A percentile compares a stretch with the other conserved stretches of the same genome.
These are phyloP conservation scores for Trochalopteron elliotii DNA, from an alignment of 2,113 vertebrate genomes.

Conservation along the genomic window DNA sequence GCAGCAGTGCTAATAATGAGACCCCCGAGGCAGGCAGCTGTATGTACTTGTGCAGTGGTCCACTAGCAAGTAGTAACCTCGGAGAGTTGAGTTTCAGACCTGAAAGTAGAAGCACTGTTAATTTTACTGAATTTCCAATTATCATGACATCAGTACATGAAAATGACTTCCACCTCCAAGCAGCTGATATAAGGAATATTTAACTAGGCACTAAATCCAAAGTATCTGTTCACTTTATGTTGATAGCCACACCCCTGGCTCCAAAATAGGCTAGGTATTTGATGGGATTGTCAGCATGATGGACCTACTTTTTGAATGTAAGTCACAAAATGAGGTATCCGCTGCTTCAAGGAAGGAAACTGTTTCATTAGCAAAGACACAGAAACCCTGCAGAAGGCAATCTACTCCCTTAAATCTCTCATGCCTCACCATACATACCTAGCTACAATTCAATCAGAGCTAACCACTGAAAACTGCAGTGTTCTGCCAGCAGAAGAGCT, in stretches of 20 bases:
- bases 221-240: background rate
- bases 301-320: rapidly evolving
- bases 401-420: background rate
- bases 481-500: background rate
- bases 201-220: background rate
- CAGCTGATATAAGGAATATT: background rate
- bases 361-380: background rate
- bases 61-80: background rate
- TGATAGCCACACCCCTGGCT: background rate
- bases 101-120: background rate
- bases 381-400: background rate
- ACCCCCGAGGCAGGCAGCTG: background rate
- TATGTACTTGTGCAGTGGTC: background rate
- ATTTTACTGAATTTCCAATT: background rate
- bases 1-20: background rate
- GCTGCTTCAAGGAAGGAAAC: background rate
- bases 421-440: background rate
- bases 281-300: background rate
- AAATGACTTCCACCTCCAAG: background rate
- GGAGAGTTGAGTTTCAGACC: background rate
- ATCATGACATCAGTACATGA: background rate
- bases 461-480: background rate
- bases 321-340: background rate
- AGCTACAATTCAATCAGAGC: background rate
- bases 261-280: background rate